phyloP scores from a whole-genome alignment of 2,113 vertebrate species.

The Pelusios castaneus region DNA sequence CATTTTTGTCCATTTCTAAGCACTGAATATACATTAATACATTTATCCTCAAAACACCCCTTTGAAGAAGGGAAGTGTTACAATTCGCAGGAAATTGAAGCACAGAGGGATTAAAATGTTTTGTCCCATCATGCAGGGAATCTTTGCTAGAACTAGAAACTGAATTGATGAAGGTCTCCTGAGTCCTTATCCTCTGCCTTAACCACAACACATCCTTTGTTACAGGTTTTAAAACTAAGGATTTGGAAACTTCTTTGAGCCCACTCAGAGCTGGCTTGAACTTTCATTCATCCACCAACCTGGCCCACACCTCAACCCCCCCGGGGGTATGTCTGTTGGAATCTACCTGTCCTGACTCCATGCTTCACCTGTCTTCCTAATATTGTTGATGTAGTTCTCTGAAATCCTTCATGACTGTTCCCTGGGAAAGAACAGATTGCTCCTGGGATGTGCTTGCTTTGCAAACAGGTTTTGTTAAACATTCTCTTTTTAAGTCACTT shows the following conservation, averaged over 20 bases:
- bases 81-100: neutral
- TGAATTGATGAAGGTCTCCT: neutral
- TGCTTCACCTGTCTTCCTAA: neutral
- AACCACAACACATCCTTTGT: neutral
- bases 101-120: neutral
- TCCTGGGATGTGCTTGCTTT: neutral
- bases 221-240: neutral
- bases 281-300: neutral
- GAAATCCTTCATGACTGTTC: neutral
- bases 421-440: neutral
- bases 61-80: neutral
- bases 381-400: neutral
- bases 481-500: neutral
- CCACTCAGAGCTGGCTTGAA: neutral
- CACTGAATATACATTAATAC: neutral
- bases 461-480: neutral
- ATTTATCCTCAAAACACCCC: neutral
- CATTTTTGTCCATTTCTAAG: neutral
- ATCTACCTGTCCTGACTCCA: neutral
- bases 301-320: neutral
- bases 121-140: neutral
- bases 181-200: neutral
- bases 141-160: neutral
- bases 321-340: neutral
- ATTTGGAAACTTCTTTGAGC: accelerated